Conservation (phyloP, 2,888 invertebrate genomes). For the Marronus borbonicus region DNA sequence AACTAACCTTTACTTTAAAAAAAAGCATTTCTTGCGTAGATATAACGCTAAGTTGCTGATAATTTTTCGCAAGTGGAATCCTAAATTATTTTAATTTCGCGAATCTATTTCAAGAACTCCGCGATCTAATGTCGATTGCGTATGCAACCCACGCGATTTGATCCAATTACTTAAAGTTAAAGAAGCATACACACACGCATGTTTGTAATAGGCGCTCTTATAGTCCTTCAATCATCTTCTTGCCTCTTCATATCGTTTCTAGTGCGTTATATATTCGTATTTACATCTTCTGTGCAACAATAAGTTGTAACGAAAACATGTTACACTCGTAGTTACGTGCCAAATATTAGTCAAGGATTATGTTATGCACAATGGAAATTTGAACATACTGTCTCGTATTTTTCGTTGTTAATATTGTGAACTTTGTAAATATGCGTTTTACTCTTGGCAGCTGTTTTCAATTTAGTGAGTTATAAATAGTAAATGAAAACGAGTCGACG, state of each 20-base stretch:
- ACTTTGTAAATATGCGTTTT: not conserved
- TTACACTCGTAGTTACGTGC: too few relatives aligned
- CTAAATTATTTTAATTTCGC: constrained; percentile 7
- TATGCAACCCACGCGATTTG: constrained; percentile 18
- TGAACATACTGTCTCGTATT: not conserved
- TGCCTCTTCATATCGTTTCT: too few relatives aligned
- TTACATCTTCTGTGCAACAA: not conserved
- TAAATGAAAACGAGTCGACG: constrained; percentile 2
- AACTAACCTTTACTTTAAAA: not conserved
- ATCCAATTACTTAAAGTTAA: constrained; percentile 7
- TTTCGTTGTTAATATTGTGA: not conserved
- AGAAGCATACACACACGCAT: not conserved
- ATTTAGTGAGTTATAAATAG: constrained; percentile 15
- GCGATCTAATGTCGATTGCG: constrained; percentile 18
- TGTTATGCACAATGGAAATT: not conserved
- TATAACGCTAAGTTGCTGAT: not conserved
- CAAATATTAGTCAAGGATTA: not conserved
- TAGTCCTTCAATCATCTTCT: too few relatives aligned
- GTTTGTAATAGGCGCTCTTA: not conserved
- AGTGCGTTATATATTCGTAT: too few relatives aligned
- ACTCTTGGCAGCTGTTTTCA: constrained; percentile 1
- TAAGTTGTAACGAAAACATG: too few relatives aligned
- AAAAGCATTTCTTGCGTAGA: not conserved
- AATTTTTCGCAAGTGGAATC: not conserved
- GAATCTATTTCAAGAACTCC: constrained; percentile 20